Evolutionary conservation across 2,888 invertebrate genomes (phyloP).

Genomic region (Odontocerum albicorne): DNA sequence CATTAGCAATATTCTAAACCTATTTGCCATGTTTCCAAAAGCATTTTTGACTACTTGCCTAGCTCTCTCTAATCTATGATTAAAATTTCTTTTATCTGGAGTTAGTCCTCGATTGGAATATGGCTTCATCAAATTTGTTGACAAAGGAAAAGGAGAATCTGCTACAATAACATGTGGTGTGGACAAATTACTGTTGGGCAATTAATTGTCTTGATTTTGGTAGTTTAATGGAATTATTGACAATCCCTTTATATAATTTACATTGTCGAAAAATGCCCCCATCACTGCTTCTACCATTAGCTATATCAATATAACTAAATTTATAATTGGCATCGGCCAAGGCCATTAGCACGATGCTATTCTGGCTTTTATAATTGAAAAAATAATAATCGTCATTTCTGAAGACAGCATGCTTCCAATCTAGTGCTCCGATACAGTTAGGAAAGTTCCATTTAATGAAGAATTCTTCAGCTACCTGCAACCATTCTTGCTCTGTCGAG

Average conservation of each 20-base stretch:
- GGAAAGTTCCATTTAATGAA: conserved; percentile 35
- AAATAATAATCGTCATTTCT: conserved; percentile 26
- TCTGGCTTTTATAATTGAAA: conserved; percentile 36
- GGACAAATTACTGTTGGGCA: too few species aligned
- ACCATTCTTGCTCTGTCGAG: conserved; percentile 32
- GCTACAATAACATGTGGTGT: background rate
- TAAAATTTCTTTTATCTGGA: conserved; percentile 29
- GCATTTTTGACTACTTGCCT: conserved; percentile 30
- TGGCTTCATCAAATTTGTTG: background rate
- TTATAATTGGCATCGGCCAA: conserved; percentile 35
- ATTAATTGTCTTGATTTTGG: background rate
- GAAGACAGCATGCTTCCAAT: conserved; percentile 35
- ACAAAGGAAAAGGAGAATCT: background rate
- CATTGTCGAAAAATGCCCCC: conserved; percentile 19
- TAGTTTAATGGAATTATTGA: conserved; percentile 15
- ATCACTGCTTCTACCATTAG: conserved; percentile 22
- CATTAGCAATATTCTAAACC: conserved; percentile 20
- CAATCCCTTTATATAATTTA: conserved; percentile 4
- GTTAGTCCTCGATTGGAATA: background rate
- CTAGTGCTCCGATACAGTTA: conserved; percentile 36
- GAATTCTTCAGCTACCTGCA: conserved; percentile 29
- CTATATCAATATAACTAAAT: conserved; percentile 17
- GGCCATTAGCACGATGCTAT: conserved; percentile 35
- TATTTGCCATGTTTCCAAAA: conserved; percentile 33
- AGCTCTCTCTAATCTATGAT: conserved; percentile 32